A percentile compares a stretch with the other conserved stretches of the same genome.
Evolutionary conservation across 1,140 invertebrate species (phyloP).

Genomic region (Chionoecetes opilio): DNA sequence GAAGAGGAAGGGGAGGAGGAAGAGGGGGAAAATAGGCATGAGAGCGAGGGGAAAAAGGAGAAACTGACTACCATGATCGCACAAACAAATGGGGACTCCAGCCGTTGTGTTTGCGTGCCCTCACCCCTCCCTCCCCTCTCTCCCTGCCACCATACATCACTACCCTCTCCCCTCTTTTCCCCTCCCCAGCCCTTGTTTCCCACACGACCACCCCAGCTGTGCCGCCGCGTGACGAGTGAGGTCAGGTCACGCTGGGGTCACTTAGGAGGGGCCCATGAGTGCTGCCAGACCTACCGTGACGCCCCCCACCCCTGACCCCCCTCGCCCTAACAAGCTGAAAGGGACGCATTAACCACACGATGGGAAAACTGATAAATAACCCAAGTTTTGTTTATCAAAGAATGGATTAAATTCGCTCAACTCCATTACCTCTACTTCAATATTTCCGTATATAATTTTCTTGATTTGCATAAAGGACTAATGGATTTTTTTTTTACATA

Average conservation of each 20-base stretch:
- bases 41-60: background rate
- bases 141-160: background rate
- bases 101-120: conserved; percentile 24
- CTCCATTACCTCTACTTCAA: background rate
- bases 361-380: background rate
- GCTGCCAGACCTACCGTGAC: background rate
- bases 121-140: background rate
- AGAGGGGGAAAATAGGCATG: background rate
- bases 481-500: background rate
- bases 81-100: conserved; percentile 22
- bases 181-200: background rate
- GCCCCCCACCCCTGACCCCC: background rate
- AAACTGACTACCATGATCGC: background rate
- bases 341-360: background rate
- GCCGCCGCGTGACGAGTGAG: conserved; percentile 33
- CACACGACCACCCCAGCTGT: conserved; percentile 37
- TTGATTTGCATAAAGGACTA: background rate
- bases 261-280: background rate
- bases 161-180: background rate
- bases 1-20: background rate
- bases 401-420: background rate
- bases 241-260: conserved; percentile 12
- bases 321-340: background rate
- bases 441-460: background rate
- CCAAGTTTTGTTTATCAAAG: background rate